A percentile compares a stretch with the other conserved stretches of the same genome.
These are phyloP conservation scores for Calliphora vomitoria DNA, from an alignment of 2,888 invertebrate species.

Conservation along the genomic window DNA sequence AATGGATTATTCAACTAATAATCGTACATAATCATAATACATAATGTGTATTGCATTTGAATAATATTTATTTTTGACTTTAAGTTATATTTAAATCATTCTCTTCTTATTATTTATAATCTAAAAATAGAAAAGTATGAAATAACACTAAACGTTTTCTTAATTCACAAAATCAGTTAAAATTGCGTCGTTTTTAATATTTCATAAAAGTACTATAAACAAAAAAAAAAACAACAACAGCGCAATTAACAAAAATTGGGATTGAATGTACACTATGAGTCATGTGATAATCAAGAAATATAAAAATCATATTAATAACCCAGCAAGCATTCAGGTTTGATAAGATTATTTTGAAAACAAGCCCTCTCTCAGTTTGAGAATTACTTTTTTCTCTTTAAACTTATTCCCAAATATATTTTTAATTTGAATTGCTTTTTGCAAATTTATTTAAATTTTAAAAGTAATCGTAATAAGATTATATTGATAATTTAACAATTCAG, in stretches of 20 bases:
- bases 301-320: constrained; percentile 1
- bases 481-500: no score
- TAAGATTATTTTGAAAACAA: no score
- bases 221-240: neutral
- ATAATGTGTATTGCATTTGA: neutral
- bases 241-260: constrained; percentile 12
- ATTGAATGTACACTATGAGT: neutral
- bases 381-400: no score
- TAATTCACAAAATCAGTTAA: neutral
- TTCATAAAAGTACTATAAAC: neutral
- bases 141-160: neutral
- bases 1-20: no score
- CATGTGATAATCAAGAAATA: constrained; percentile 24
- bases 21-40: no score
- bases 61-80: neutral
- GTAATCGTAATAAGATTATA: no score
- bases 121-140: neutral
- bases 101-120: neutral
- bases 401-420: no score
- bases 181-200: constrained; percentile 17
- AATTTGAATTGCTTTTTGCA: no score
- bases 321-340: neutral
- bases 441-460: no score
- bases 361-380: no score
- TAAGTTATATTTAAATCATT: neutral